Evolutionary conservation across 2,797 vertebrate genomes (phyloP).

Genomic region (Oceanodroma leucorhoa): DNA sequence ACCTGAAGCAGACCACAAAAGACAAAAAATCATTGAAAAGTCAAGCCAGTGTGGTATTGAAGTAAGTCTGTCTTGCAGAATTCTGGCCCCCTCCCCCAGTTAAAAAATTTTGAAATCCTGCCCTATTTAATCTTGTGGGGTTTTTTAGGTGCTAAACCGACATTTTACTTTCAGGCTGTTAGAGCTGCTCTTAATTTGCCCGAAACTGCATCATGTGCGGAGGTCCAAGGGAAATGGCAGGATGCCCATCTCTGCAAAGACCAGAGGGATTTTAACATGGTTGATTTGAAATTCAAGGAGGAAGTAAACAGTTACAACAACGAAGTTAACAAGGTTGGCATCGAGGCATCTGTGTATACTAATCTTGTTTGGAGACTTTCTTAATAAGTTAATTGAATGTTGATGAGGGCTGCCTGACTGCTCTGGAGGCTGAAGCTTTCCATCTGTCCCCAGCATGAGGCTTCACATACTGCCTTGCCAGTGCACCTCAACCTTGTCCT

Average conservation of each 20-base stretch:
- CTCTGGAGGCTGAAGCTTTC: not conserved
- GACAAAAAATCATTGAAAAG: conserved; percentile 82
- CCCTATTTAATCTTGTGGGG: not conserved
- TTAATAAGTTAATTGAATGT: not conserved
- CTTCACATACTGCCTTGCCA: not conserved
- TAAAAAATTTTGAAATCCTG: not conserved
- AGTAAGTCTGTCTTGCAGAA: conserved; percentile 69
- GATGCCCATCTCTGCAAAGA: conserved; percentile 93
- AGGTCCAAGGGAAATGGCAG: conserved; percentile 87
- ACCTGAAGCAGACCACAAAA: conserved; percentile 81
- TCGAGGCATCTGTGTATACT: not conserved
- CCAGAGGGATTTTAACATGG: conserved; percentile 92
- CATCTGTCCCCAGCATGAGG: not conserved
- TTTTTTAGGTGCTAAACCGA: no score
- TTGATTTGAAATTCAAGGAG: conserved; percentile 96
- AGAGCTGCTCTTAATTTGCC: conserved; percentile 88
- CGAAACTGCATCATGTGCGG: conserved; percentile 69
- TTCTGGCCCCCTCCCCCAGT: not conserved
- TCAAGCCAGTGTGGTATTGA: conserved; percentile 82
- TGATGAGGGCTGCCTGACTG: not conserved
- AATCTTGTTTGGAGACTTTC: not conserved
- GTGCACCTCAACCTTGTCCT: not conserved
- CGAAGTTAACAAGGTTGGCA: conserved; percentile 91
- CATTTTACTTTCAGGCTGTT: conserved; percentile 82
- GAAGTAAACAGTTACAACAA: conserved; percentile 93